These are phyloP conservation scores for Amiota mariae DNA, from an alignment of 2,888 invertebrate genomes.

Conservation along the genomic window DNA sequence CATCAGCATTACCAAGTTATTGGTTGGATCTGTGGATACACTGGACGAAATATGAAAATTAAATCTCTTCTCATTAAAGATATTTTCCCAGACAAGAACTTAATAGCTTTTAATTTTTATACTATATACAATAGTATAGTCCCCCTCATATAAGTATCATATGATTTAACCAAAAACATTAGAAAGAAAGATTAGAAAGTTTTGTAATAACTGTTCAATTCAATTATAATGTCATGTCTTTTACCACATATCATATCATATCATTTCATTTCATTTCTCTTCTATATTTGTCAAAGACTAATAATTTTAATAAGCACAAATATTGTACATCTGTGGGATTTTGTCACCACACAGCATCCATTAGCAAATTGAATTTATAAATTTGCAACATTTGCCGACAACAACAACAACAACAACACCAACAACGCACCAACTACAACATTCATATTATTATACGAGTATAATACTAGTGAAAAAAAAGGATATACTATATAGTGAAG, in stretches of 20 bases:
- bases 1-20: neutral
- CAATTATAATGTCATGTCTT: neutral
- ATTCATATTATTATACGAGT: too few relatives aligned
- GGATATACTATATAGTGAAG: too few relatives aligned
- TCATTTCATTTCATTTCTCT: conserved; percentile 20
- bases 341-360: conserved; percentile 59
- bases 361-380: conserved; percentile 68
- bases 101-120: too few relatives aligned
- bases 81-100: too few relatives aligned
- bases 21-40: conserved; percentile 7
- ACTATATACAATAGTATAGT: too few relatives aligned
- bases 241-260: neutral
- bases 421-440: conserved; percentile 50
- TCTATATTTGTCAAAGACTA: conserved; percentile 12
- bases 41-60: conserved; percentile 11
- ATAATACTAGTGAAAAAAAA: neutral
- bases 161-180: too few relatives aligned
- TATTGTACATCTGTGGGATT: conserved; percentile 58
- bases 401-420: conserved; percentile 43
- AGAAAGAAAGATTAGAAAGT: too few relatives aligned
- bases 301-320: conserved; percentile 52
- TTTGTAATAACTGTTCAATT: too few relatives aligned
- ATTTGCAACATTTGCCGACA: conserved; percentile 57
- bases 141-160: too few relatives aligned
- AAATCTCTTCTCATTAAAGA: too few relatives aligned